Evolutionary conservation across 2,888 invertebrate species (phyloP).

Genomic region (Cheilosia soror): DNA sequence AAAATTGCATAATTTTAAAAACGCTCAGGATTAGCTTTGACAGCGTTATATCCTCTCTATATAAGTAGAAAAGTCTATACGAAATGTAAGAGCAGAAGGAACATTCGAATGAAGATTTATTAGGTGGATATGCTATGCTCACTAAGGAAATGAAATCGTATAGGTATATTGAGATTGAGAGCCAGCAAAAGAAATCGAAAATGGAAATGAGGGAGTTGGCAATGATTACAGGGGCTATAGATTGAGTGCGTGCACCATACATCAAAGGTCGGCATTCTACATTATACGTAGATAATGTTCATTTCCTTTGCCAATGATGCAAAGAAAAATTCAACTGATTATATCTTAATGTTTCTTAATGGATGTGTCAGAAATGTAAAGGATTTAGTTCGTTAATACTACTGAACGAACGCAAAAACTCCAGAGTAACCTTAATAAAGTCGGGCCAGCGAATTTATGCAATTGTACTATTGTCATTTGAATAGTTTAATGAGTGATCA

Average conservation of each 20-base stretch:
- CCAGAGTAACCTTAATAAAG: no score
- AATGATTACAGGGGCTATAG: slow-evolving; percentile 20
- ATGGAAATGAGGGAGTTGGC: slow-evolving; percentile 50
- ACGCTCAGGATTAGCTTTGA: slow-evolving; percentile 51
- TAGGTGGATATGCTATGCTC: slow-evolving; percentile 35
- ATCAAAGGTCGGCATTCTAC: not conserved
- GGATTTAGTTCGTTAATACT: no score
- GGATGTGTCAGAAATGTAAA: no score
- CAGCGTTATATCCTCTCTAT: slow-evolving; percentile 41
- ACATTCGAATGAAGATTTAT: slow-evolving; percentile 59
- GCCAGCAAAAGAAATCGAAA: slow-evolving; percentile 47
- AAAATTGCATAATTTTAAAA: slow-evolving; percentile 62
- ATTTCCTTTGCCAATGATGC: not conserved
- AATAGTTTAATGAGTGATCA: no score
- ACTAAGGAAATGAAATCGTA: slow-evolving; percentile 59
- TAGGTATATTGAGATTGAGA: slow-evolving; percentile 17
- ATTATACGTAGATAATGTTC: not conserved
- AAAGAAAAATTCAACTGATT: no score
- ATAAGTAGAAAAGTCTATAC: slow-evolving; percentile 26
- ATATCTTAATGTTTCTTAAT: no score
- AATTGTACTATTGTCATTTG: no score
- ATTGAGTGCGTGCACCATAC: slow-evolving; percentile 1
- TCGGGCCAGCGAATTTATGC: no score
- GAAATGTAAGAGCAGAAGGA: slow-evolving; percentile 1
- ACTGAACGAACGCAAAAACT: no score